These are phyloP conservation scores for Chionoecetes opilio DNA, from an alignment of 1,140 invertebrate genomes.

Conservation along the genomic window DNA sequence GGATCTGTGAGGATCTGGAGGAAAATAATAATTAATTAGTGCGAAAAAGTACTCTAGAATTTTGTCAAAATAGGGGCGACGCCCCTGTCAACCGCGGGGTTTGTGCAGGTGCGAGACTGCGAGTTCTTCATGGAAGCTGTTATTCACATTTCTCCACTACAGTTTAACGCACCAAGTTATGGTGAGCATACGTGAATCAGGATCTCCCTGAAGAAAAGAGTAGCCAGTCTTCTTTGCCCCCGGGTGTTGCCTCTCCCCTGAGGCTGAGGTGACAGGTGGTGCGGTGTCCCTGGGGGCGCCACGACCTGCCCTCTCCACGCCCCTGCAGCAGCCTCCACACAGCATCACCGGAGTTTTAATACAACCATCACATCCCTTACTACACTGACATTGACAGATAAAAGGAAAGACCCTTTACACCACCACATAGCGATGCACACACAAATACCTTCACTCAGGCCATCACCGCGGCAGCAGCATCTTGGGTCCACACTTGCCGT, in stretches of 20 bases:
- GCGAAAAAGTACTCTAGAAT: too few species aligned
- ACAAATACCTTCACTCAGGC: slow-evolving; percentile 3
- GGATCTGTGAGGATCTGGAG: too few species aligned
- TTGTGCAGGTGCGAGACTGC: neutral
- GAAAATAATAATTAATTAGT: too few species aligned
- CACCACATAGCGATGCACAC: neutral
- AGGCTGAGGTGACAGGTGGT: neutral
- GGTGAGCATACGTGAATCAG: neutral
- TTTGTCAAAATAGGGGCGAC: too few species aligned
- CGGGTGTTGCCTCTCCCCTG: neutral
- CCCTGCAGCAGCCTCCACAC: neutral
- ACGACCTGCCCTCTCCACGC: neutral
- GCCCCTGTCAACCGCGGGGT: neutral
- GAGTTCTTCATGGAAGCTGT: neutral
- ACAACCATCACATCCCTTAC: neutral
- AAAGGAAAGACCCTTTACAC: neutral
- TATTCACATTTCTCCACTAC: neutral
- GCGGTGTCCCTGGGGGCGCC: neutral
- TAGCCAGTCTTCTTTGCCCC: neutral
- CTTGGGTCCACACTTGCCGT: neutral
- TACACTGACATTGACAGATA: neutral
- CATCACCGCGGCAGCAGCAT: neutral
- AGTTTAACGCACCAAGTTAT: neutral
- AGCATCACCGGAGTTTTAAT: neutral
- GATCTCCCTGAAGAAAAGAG: too few species aligned